phyloP scores from a whole-genome alignment of 1,140 invertebrate genomes.

The Cepaea nemoralis region DNA sequence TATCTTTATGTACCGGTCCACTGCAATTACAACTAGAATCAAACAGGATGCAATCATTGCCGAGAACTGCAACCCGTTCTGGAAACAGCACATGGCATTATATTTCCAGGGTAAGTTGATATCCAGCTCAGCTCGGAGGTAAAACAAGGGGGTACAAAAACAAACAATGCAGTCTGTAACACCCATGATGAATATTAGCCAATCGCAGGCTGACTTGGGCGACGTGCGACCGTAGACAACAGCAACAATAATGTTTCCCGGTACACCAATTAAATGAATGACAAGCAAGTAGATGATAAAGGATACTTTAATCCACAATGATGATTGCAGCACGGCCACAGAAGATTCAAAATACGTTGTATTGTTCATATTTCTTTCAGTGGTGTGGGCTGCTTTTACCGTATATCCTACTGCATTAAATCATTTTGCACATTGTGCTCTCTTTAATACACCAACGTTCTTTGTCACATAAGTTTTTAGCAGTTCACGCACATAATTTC shows the following conservation, averaged over 20 bases:
- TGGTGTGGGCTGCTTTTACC: no score
- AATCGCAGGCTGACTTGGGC: constrained; percentile 21
- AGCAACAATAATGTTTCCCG: constrained; percentile 21
- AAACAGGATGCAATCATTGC: constrained; percentile 16
- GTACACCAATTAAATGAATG: constrained; percentile 22
- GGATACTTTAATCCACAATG: not conserved
- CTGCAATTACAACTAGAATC: not conserved
- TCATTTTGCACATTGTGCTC: no score
- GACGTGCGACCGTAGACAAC: not conserved
- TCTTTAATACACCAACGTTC: no score
- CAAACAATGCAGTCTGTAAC: constrained; percentile 12
- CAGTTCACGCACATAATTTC: no score
- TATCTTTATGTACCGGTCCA: constrained; percentile 27
- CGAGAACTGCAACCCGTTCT: constrained; percentile 8
- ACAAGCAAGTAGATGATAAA: not conserved
- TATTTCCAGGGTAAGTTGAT: not conserved
- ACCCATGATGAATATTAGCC: constrained; percentile 21
- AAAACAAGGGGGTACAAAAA: not conserved
- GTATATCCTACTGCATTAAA: no score
- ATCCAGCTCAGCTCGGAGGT: not conserved
- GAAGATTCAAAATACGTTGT: not conserved
- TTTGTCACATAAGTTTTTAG: no score
- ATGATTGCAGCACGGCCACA: not conserved
- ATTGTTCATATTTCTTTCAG: not conserved
- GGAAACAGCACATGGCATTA: not conserved